phyloP scores from a whole-genome alignment of 2,113 vertebrate genomes.

The Baryphthengus martii region DNA sequence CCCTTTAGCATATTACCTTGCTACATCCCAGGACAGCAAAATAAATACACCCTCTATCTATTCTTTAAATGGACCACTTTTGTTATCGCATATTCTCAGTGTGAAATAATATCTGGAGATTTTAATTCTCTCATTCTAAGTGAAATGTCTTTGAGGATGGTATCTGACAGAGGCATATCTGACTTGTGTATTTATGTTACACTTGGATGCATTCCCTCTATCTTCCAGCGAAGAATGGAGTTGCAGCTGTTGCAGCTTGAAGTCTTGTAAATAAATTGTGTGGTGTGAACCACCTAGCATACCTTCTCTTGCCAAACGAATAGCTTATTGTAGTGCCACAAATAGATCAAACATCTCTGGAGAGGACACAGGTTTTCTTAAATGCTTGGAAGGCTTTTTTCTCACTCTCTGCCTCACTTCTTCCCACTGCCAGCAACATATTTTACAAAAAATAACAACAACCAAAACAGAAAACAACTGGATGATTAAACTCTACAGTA shows the following conservation, averaged over 20 bases:
- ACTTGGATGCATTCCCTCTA: neutral
- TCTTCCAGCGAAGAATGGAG: neutral
- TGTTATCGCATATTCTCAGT: neutral
- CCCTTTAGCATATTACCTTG: neutral
- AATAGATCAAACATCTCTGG: neutral
- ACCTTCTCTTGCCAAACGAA: slow-evolving; percentile 1
- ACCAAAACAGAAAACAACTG: neutral
- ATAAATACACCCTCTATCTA: neutral
- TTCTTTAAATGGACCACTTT: neutral
- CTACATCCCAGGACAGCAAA: neutral
- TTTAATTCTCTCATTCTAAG: neutral
- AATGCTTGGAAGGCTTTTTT: neutral
- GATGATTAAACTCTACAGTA: neutral
- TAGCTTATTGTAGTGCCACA: neutral
- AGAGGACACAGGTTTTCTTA: neutral
- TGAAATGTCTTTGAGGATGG: neutral
- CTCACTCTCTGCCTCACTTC: neutral
- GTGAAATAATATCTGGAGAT: neutral
- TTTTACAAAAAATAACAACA: neutral
- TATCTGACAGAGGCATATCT: neutral
- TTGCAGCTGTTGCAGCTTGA: neutral
- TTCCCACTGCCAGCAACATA: neutral
- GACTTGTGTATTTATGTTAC: neutral
- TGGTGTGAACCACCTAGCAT: neutral
- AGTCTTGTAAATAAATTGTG: slow-evolving; percentile 8